phyloP scores from a whole-genome alignment of 2,113 vertebrate species.

The Pterocles burchelli region DNA sequence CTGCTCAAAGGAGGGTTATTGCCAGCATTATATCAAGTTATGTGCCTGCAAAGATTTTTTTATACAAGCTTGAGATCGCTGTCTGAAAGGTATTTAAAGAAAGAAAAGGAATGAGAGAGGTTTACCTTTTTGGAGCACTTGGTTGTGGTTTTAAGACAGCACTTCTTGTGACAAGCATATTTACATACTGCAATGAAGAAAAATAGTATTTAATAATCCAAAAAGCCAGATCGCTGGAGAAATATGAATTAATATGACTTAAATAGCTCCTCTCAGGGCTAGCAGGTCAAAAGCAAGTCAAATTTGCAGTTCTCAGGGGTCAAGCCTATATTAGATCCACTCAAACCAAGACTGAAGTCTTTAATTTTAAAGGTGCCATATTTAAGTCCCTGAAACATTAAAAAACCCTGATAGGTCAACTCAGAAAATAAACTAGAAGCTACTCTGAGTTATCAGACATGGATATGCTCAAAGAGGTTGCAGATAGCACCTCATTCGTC shows the following conservation, averaged over 20 bases:
- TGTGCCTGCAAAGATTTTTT: background rate
- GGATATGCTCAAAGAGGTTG: background rate
- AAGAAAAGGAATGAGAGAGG: background rate
- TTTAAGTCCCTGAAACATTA: background rate
- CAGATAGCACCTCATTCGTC: background rate
- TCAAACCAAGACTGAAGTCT: background rate
- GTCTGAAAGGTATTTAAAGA: background rate
- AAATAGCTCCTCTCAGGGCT: background rate
- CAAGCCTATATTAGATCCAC: background rate
- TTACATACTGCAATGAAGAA: constrained; percentile 88
- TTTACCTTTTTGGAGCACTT: constrained; percentile 98
- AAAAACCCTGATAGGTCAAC: background rate
- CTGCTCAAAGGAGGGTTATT: background rate
- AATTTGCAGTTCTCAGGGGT: background rate
- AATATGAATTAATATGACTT: background rate
- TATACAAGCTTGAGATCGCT: background rate
- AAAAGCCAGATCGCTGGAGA: background rate
- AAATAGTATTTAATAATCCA: background rate
- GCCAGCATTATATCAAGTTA: background rate
- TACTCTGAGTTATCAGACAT: background rate
- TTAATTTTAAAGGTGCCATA: background rate
- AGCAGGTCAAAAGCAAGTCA: background rate
- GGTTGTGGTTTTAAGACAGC: constrained; percentile 90
- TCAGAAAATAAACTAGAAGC: background rate
- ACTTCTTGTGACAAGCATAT: constrained; percentile 97